A percentile compares a stretch with the other conserved stretches of the same genome.
These are phyloP conservation scores for Sapajus apella DNA, from an alignment of 2,113 vertebrate species.

Conservation along the genomic window DNA sequence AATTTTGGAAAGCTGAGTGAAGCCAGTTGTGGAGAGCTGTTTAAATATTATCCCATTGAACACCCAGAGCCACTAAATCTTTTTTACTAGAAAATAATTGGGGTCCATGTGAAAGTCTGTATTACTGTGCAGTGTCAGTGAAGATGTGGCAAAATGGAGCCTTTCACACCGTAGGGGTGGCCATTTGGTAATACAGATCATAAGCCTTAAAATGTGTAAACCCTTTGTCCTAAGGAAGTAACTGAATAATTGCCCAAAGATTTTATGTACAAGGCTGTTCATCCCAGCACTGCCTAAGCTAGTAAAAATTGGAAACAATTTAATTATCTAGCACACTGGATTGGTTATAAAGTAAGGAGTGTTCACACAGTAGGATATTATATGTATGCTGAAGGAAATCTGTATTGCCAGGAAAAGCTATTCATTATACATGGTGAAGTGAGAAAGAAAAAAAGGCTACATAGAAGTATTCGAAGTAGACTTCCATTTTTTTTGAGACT, in stretches of 20 bases:
- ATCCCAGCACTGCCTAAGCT: not conserved
- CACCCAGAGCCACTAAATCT: not conserved
- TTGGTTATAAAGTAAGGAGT: slow-evolving; percentile 16
- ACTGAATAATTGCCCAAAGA: slow-evolving; percentile 50
- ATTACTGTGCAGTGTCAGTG: not conserved
- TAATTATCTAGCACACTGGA: not conserved
- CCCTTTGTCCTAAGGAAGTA: slow-evolving; percentile 15
- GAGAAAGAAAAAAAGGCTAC: slow-evolving; percentile 48
- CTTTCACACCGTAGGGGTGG: slow-evolving; percentile 6
- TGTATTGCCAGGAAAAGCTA: slow-evolving; percentile 47
- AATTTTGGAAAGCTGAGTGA: slow-evolving; percentile 11
- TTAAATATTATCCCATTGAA: slow-evolving; percentile 1
- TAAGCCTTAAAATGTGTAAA: slow-evolving; percentile 54
- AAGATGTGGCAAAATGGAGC: not conserved
- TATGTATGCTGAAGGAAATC: slow-evolving; percentile 32
- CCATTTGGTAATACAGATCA: slow-evolving; percentile 38
- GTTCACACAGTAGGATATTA: not conserved
- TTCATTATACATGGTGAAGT: slow-evolving; percentile 42
- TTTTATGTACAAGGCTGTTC: not conserved
- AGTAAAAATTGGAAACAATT: slow-evolving; percentile 14
- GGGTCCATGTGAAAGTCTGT: not conserved
- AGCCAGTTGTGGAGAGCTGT: not conserved
- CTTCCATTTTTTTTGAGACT: slow-evolving; percentile 15
- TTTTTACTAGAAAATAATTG: slow-evolving; percentile 46
- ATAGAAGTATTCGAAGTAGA: not conserved